Evolutionary conservation across 2,113 vertebrate species (phyloP), one percentile per base, ranked within the genome.

Genomic region (Elanus axillaris): DNA sequence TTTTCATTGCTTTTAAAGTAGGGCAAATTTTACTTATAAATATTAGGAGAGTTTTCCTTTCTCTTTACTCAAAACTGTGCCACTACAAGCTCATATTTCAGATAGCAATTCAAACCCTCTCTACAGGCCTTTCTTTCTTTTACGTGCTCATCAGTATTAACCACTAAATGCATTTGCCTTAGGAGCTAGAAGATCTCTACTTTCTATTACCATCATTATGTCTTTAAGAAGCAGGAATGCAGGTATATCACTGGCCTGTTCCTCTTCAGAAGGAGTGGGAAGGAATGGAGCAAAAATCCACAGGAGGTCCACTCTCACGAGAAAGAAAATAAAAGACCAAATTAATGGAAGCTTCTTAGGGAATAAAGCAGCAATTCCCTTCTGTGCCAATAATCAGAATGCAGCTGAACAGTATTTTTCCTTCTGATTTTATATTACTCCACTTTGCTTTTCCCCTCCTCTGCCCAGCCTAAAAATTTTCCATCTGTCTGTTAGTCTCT

Each of bases 81-180:
- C 67, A 56, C 50, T 83, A 71, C 11, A 74, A 50, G 64, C 34
- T 90, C 16, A 6, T 59, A 69, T 66, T 38, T 80, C 72, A 93
- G 60, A 63, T 18, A 76, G 16, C 32, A 79, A 72, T 80, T 88
- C 40, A 80, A 90, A 32, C 14, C 20, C 31, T 75, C 55, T 89
- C 36, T 92, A n/a, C 36, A 71, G 68, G 23, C 27, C 38, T 77
- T 36, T 50, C 63, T 78, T 83, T 86, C 52, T 86, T 60, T 92
- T 86, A 92, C 62, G 81, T 63, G 82, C 50, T 95, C 47, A 74
- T 92, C 64, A 91, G 36, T 64, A 82, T 96, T 89, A 93, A 56
- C 27, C 43, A 91, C 31, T 52, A 77, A 73, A 68, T 68, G 48
- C 34, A 52, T 89, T 89, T 86, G 60, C 63, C 86, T 68, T 75